These are phyloP conservation scores for Cordilura impudica DNA, from an alignment of 2,888 invertebrate genomes.

Conservation along the genomic window DNA sequence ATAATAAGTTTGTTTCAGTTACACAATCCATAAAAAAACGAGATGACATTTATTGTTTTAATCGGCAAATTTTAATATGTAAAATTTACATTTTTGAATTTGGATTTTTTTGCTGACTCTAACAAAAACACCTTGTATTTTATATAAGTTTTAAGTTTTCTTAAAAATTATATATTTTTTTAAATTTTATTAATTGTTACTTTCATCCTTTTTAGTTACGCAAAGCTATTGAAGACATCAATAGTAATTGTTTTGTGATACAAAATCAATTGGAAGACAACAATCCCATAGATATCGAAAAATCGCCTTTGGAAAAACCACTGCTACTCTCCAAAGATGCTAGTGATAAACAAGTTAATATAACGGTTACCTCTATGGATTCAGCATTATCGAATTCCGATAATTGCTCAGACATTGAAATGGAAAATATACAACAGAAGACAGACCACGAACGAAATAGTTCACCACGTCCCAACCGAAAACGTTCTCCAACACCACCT, in stretches of 20 bases:
- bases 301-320: slow-evolving; percentile 68
- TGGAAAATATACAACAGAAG: slow-evolving; percentile 63
- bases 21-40: too few species aligned
- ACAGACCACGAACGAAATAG: slow-evolving; percentile 25
- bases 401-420: slow-evolving; percentile 75
- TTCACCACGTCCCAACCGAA: slow-evolving; percentile 28
- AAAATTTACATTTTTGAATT: background rate
- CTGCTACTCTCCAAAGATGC: slow-evolving; percentile 64
- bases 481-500: slow-evolving; percentile 34
- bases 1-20: too few species aligned
- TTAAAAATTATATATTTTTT: background rate
- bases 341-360: slow-evolving; percentile 76
- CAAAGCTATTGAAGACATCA: slow-evolving; percentile 93
- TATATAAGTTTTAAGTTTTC: background rate
- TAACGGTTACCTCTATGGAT: slow-evolving; percentile 77
- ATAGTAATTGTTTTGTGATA: slow-evolving; percentile 84
- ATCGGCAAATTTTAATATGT: too few species aligned
- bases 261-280: slow-evolving; percentile 69
- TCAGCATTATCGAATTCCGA: slow-evolving; percentile 77
- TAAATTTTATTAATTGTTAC: background rate
- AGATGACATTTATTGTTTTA: too few species aligned
- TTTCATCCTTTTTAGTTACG: slow-evolving; percentile 80
- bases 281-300: slow-evolving; percentile 64
- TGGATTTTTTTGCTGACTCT: background rate
- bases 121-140: background rate